Evolutionary conservation across 92 coral and sea anemone species (phyloP), one percentile per base, ranked within the genome.

Genomic region (Porites evermanni): DNA sequence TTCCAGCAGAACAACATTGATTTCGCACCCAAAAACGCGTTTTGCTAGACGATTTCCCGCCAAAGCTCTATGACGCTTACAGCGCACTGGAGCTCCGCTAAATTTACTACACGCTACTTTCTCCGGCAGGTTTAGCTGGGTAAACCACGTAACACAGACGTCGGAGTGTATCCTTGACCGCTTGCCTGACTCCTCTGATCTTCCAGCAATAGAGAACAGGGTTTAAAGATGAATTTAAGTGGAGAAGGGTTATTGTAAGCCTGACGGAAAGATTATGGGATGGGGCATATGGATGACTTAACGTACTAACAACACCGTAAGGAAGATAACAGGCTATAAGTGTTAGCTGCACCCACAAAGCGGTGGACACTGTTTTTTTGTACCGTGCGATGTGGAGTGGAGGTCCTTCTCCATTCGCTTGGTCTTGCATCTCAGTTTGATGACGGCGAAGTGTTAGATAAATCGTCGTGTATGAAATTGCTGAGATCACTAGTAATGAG

Each of bases 191-290:
- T 59, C 69, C 69, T 11, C 7, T n/a, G 54, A 60, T 60, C 51
- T 59, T 60, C 69, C 67, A 78, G 6, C 71, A 65, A 17, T 78
- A 78, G n/a, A 73, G 77, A 73, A n/a, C 9, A 12, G 77, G 77
- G 59, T 73, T 73, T 10, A 73, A 7, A 73, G 77, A n/a, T 21
- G 77, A 51, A 26, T 73, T 73, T 18, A 73, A 14, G 2, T 12
- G 12, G 7, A 53, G 59, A 19, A 73, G 77, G 12, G 59, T 73
- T 19, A 10, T 19, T 17, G 56, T 19, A 3, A 44, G 19, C 12
- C 47, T 3, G 44, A 19, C 12, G 8, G 75, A 58, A 13, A 73
- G 29, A 54, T 73, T 73, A n/a, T 47, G 59, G 13, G 77, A 73
- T n/a, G 61, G 29, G 19, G 29, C n/a, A 52, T 73, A 73, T 12